phyloP scores from a whole-genome alignment of 1,140 invertebrate genomes.

The Drosophila malerkotliana region DNA sequence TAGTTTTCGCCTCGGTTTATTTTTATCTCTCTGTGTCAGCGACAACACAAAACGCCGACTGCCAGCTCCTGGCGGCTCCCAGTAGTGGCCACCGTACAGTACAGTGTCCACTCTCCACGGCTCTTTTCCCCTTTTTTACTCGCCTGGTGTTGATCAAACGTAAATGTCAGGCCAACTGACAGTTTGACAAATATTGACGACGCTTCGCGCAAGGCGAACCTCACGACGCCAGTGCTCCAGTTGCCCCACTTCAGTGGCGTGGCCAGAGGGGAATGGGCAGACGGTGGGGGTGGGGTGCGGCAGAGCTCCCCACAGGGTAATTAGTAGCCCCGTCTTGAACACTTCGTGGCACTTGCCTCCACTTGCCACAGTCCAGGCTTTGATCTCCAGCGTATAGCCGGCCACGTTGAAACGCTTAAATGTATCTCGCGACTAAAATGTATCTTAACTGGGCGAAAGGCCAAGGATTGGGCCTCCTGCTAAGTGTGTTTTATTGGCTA shows the following conservation, averaged over 20 bases:
- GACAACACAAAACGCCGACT: conserved; percentile 64
- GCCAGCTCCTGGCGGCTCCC: conserved; percentile 63
- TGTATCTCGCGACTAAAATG: conserved; percentile 13
- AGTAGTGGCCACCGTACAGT: conserved; percentile 49
- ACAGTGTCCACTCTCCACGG: conserved; percentile 41
- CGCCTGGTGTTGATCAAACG: conserved; percentile 76
- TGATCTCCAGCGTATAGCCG: conserved; percentile 71
- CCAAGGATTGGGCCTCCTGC: conserved; percentile 31
- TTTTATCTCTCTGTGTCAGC: conserved; percentile 76
- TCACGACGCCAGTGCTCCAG: conserved; percentile 55
- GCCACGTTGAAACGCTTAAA: conserved; percentile 34
- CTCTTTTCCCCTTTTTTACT: conserved; percentile 11
- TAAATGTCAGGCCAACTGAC: conserved; percentile 79
- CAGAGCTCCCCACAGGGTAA: conserved; percentile 76
- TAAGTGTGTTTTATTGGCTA: conserved; percentile 32
- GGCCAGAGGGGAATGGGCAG: conserved; percentile 3
- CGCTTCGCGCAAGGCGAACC: conserved; percentile 70
- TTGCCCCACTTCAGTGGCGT: conserved; percentile 5
- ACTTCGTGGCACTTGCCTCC: conserved; percentile 48
- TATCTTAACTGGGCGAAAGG: conserved; percentile 25
- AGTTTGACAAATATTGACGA: conserved; percentile 82
- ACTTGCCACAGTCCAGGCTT: conserved; percentile 68
- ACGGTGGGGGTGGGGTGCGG: conserved; percentile 16
- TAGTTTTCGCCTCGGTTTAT: conserved; percentile 64
- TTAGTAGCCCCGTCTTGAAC: conserved; percentile 68